A percentile compares a stretch with the other conserved stretches of the same genome.
These are phyloP conservation scores for Thyatira batis DNA, from an alignment of 2,888 invertebrate genomes.

Conservation along the genomic window DNA sequence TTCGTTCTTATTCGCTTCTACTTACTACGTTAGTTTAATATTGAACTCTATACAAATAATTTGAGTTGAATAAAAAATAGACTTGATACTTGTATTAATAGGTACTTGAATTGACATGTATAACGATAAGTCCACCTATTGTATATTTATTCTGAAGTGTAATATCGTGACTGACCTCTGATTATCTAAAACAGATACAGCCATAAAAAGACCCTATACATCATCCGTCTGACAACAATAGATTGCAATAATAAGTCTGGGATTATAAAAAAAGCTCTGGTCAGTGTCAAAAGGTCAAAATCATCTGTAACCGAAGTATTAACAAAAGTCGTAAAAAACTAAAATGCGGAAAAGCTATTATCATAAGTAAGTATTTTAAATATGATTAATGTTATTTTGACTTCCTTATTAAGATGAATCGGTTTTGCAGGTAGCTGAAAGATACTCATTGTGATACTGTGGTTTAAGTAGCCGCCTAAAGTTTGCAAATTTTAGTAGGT, in stretches of 20 bases:
- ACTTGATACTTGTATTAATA: not conserved
- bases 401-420: constrained; percentile 20
- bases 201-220: constrained; percentile 46
- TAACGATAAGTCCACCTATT: not conserved
- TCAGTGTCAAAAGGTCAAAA: constrained; percentile 29
- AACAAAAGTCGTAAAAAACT: not conserved
- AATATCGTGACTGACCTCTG: constrained; percentile 33
- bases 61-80: not conserved
- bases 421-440: not conserved
- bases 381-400: constrained; percentile 24
- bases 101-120: not conserved
- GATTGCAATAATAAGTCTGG: constrained; percentile 37
- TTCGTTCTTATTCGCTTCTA: not conserved
- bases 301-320: not conserved
- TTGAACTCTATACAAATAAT: too few relatives aligned
- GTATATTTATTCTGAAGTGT: constrained; percentile 1
- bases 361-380: constrained; percentile 3
- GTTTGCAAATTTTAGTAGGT: not conserved
- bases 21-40: not conserved
- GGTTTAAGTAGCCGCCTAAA: not conserved
- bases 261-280: constrained; percentile 27
- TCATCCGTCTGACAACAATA: constrained; percentile 53
- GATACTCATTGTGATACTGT: not conserved
- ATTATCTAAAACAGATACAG: constrained; percentile 39
- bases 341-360: constrained; percentile 5